These are phyloP conservation scores for Drosophila orosa DNA, from an alignment of 1,140 invertebrate genomes.

Conservation along the genomic window DNA sequence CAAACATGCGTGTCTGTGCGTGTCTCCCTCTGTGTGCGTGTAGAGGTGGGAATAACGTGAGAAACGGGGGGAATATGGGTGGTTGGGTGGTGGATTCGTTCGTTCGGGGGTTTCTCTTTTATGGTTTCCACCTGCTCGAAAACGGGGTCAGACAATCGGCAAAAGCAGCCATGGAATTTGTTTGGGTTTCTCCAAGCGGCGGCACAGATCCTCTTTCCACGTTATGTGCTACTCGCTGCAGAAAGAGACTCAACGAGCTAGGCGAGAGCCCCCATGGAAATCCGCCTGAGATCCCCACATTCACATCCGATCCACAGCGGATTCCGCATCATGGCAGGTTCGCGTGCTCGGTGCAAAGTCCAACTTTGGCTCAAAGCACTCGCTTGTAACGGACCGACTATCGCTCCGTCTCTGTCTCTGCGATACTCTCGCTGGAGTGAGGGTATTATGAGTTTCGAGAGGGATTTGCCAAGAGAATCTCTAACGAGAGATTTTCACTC, in stretches of 20 bases:
- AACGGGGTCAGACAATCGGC: slow-evolving; percentile 35
- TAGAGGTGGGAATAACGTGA: not conserved
- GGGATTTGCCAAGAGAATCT: not conserved
- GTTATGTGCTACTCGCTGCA: not conserved
- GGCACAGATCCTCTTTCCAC: slow-evolving; percentile 23
- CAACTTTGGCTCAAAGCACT: slow-evolving; percentile 47
- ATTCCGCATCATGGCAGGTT: slow-evolving; percentile 48
- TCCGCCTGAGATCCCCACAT: slow-evolving; percentile 31
- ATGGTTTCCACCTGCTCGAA: slow-evolving; percentile 51
- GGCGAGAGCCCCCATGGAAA: slow-evolving; percentile 19
- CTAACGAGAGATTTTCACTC: not conserved
- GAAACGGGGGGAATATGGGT: not conserved
- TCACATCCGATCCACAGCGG: slow-evolving; percentile 39
- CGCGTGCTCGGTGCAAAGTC: slow-evolving; percentile 58
- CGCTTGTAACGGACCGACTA: slow-evolving; percentile 47
- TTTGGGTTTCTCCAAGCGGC: slow-evolving; percentile 12
- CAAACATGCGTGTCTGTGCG: slow-evolving; percentile 50
- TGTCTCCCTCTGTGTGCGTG: slow-evolving; percentile 19
- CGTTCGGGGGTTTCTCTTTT: slow-evolving; percentile 25
- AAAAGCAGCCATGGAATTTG: slow-evolving; percentile 24
- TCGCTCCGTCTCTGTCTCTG: slow-evolving; percentile 5
- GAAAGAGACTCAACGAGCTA: slow-evolving; percentile 4
- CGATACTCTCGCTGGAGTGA: not conserved
- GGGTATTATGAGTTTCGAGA: not conserved
- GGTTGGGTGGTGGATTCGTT: not conserved